Percentiles rank a stretch among this genome's conserved stretches.
These are phyloP conservation scores for Athene cunicularia DNA, from an alignment of 2,113 vertebrate genomes.

Conservation along the genomic window DNA sequence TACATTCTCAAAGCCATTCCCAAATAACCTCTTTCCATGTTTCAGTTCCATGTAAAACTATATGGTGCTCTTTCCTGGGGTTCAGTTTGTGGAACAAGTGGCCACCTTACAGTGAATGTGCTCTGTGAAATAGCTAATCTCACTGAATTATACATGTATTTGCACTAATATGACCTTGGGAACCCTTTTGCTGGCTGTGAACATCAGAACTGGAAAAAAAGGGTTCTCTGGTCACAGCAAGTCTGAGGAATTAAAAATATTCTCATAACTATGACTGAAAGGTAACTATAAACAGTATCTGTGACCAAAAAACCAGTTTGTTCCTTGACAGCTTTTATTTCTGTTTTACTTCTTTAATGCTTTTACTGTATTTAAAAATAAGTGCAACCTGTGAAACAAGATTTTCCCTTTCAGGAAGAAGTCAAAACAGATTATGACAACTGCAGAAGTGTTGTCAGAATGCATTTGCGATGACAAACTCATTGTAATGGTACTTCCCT, in stretches of 20 bases:
- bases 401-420: conserved; percentile 39
- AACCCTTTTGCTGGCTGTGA: not conserved
- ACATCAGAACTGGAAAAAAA: not conserved
- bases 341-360: not conserved
- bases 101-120: not conserved
- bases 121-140: not conserved
- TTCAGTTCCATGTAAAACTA: not conserved
- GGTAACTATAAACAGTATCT: not conserved
- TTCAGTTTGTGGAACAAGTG: not conserved
- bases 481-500: conserved; percentile 12
- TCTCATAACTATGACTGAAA: not conserved
- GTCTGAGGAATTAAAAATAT: not conserved
- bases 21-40: not conserved
- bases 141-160: not conserved
- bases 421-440: conserved; percentile 39
- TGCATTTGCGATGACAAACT: conserved; percentile 38
- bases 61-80: not conserved
- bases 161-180: not conserved
- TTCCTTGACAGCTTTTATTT: not conserved
- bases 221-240: not conserved
- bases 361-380: not conserved
- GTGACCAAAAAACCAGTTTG: not conserved
- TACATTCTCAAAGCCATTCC: not conserved
- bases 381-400: conserved; percentile 29
- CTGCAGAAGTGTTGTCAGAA: conserved; percentile 29